Base-by-base conservation (phyloP, 53 echinoderm and acorn worm species). In the Luidia sarsii region DNA sequence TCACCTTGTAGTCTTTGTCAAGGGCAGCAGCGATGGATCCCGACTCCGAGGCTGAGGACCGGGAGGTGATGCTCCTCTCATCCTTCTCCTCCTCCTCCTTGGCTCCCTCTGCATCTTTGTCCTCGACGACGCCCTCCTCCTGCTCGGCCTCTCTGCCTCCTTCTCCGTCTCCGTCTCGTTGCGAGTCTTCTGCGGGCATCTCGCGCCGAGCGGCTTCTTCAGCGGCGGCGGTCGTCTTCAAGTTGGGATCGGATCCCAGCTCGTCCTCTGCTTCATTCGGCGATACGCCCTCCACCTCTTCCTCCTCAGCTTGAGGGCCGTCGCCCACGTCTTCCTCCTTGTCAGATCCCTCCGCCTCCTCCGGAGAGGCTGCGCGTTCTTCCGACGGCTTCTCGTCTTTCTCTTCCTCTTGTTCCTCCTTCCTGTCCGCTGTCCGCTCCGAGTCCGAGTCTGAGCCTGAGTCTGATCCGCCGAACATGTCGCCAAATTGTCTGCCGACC, bases 11-110 rank as follows among this genome's bases (percentile, higher is more conserved):
- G 45, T 77, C 60, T 20, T 77, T 77, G 32, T 77, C 77, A 43
- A 77, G 77, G 14, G 46, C 74, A n/a, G 38, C 61, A 4, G 83
- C 75, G 46, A 83, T 88, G 49, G 88, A 83, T 35, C 68, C 49
- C 38, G 88, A 82, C 28, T 57, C 57, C 0, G 82, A 74, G 33
- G 38, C 62, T 5, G 52, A 75, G 29, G 88, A 83, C 39, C 48
- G 28, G 3, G 82, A 82, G 13, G 54, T 37, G 52, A 55, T 35
- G 55, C 82, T 68, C 6, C 57, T 52, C 4, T 80, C 69, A 1
- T 41, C 56, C 32, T 79, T 43, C 79, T 43, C 37, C 24, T 75
- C 65, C 37, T 69, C 50, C 32, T 62, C 48, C 31, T 8, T 60
- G 21, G 23, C 85, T 57, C 34, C 37, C 4, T 73, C 66, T 29